phyloP scores from a whole-genome alignment of 2,797 vertebrate genomes.

The Naso thynnoides region DNA sequence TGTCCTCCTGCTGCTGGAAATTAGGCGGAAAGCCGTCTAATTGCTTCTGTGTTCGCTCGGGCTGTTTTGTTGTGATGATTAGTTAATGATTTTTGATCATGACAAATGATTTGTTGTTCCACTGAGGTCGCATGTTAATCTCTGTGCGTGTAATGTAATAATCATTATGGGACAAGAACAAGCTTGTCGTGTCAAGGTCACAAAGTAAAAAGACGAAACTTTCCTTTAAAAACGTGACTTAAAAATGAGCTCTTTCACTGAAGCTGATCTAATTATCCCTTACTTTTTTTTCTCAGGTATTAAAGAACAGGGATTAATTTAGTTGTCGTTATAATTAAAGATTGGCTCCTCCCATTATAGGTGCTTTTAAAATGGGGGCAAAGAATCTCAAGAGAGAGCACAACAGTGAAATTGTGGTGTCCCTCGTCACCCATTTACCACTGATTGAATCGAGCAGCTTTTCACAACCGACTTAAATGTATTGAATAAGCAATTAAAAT shows the following conservation, averaged over 20 bases:
- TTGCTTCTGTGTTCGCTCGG: background rate
- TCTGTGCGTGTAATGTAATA: background rate
- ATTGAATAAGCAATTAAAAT: constrained; percentile 30
- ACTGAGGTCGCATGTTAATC: constrained; percentile 7
- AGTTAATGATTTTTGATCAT: background rate
- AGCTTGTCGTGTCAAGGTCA: constrained; percentile 33
- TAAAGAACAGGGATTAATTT: constrained; percentile 61
- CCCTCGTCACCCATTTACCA: constrained; percentile 29
- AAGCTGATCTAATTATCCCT: constrained; percentile 55
- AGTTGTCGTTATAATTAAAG: constrained; percentile 63
- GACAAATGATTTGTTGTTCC: constrained; percentile 8
- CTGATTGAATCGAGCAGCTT: constrained; percentile 8
- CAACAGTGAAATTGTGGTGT: constrained; percentile 21
- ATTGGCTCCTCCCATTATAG: constrained; percentile 26
- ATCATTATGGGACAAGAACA: constrained; percentile 5
- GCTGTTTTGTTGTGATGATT: constrained; percentile 7
- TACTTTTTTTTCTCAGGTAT: constrained; percentile 29
- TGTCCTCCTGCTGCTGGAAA: background rate
- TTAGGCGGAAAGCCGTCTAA: background rate
- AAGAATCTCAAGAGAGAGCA: constrained; percentile 49
- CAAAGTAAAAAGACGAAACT: constrained; percentile 29
- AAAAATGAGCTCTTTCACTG: constrained; percentile 24
- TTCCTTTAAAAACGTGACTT: constrained; percentile 1
- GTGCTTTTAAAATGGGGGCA: constrained; percentile 54
- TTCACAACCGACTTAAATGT: constrained; percentile 10